Percentiles rank a stretch among this genome's conserved stretches.
These are phyloP conservation scores for Corythornis leucogaster DNA, from an alignment of 2,797 vertebrate species.

Conservation along the genomic window DNA sequence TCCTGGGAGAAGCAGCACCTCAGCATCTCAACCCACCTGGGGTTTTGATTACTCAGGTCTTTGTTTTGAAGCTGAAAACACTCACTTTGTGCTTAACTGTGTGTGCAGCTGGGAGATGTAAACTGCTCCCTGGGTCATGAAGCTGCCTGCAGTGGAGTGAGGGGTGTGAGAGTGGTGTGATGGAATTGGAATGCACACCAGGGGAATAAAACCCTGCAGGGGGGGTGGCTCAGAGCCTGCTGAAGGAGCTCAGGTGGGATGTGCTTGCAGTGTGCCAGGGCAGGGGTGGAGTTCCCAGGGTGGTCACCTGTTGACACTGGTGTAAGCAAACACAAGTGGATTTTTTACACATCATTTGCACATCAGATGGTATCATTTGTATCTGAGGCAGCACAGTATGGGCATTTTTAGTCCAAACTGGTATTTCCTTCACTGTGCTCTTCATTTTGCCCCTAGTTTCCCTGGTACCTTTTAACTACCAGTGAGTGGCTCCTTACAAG, in stretches of 20 bases:
- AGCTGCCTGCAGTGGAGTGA: not conserved
- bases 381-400: not conserved
- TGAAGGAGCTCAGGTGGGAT: not conserved
- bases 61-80: not conserved
- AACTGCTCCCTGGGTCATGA: not conserved
- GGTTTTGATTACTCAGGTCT: not conserved
- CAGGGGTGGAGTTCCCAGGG: no score
- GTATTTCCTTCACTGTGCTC: rapidly evolving
- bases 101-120: not conserved
- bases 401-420: not conserved
- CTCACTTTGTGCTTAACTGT: not conserved
- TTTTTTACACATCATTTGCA: rapidly evolving
- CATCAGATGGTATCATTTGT: rapidly evolving
- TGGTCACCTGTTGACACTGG: rapidly evolving
- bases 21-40: rapidly evolving
- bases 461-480: not conserved
- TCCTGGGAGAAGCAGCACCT: rapidly evolving
- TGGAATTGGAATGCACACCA: not conserved
- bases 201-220: rapidly evolving
- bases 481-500: not conserved
- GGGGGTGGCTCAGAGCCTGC: not conserved
- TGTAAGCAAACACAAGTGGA: not conserved
- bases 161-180: not conserved
- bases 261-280: not conserved
- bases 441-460: not conserved